A percentile compares a stretch with the other conserved stretches of the same genome.
phyloP scores from a whole-genome alignment of 2,888 invertebrate species.

The Elegia similella region DNA sequence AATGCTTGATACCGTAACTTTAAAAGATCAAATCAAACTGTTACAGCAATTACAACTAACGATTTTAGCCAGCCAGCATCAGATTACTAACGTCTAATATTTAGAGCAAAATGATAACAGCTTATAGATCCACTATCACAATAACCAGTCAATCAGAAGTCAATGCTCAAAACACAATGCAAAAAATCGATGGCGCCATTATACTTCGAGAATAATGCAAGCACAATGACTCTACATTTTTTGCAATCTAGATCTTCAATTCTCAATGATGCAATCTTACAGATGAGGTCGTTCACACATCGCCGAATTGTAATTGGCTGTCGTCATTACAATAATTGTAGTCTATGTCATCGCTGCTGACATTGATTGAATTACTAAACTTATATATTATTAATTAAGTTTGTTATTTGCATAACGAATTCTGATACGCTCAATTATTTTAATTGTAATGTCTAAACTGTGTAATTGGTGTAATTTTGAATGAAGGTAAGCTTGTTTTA shows the following conservation, averaged over 20 bases:
- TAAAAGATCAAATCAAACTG: neutral
- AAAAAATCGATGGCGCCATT: constrained; percentile 29
- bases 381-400: constrained; percentile 4
- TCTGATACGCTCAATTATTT: constrained; percentile 10
- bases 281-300: constrained; percentile 30
- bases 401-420: constrained; percentile 7
- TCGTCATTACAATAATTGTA: constrained; percentile 25
- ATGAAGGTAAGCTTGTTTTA: neutral
- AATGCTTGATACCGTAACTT: neutral
- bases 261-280: constrained; percentile 26
- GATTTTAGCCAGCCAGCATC: constrained; percentile 1
- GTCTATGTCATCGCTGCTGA: constrained; percentile 3
- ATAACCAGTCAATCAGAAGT: constrained; percentile 17
- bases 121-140: neutral
- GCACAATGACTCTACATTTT: constrained; percentile 26
- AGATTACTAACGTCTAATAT: neutral
- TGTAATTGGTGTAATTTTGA: neutral
- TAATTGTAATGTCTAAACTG: neutral
- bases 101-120: neutral
- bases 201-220: constrained; percentile 24
- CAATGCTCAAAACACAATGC: constrained; percentile 14
- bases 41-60: neutral
- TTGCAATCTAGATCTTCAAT: constrained; percentile 25
- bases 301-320: constrained; percentile 18
- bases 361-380: constrained; percentile 6